Evolutionary conservation across 2,888 invertebrate species (phyloP).

Genomic region (Spodoptera exigua): DNA sequence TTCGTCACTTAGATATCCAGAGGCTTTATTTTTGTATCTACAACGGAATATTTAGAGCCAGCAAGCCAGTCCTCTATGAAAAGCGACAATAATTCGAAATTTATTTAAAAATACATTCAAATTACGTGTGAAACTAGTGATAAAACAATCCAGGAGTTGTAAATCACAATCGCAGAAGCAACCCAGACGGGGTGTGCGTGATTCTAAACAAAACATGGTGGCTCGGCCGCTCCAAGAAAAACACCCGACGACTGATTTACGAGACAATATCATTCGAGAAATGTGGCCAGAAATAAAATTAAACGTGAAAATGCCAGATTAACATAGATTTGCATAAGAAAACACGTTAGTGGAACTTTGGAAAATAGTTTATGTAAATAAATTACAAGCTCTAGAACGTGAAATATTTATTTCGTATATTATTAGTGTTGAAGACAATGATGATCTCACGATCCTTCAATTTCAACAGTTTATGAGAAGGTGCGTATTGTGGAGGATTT

Average conservation of each 20-base stretch:
- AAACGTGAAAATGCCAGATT: constrained; percentile 80
- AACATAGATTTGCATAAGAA: constrained; percentile 77
- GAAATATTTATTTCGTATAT: constrained; percentile 35
- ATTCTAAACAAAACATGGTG: constrained; percentile 86
- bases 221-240: constrained; percentile 84
- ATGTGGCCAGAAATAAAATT: constrained; percentile 85
- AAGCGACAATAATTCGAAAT: constrained; percentile 41
- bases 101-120: constrained; percentile 61
- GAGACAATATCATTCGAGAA: constrained; percentile 86
- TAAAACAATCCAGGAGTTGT: constrained; percentile 75
- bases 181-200: constrained; percentile 85
- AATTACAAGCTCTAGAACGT: constrained; percentile 41
- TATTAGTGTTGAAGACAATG: constrained; percentile 31
- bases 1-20: no score
- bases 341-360: constrained; percentile 53
- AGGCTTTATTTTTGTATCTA: not conserved
- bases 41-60: not conserved
- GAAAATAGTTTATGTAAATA: constrained; percentile 56
- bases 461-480: no score
- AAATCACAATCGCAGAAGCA: constrained; percentile 83
- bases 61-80: constrained; percentile 9
- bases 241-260: constrained; percentile 87
- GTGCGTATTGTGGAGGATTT: no score
- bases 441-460: constrained; percentile 9
- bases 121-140: constrained; percentile 68